Evolutionary conservation across 1,140 invertebrate species (phyloP), one percentile per base, ranked within the genome.

Genomic region (Ceratina australensis): DNA sequence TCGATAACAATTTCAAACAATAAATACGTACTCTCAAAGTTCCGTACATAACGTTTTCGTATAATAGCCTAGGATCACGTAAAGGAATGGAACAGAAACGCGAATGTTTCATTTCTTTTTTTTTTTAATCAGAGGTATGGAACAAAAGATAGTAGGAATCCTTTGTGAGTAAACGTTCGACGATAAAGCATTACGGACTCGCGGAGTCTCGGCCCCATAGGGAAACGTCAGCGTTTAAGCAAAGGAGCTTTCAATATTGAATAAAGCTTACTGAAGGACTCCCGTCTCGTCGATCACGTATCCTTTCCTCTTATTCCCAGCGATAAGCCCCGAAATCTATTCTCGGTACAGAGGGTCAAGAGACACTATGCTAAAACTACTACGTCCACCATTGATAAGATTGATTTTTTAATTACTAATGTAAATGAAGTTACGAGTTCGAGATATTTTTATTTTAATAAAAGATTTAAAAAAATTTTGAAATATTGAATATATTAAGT

Each of bases 151-250:
- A 42, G 33, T 3, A 42, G 33, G 33, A 42, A 42, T 42, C 33
- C 5, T 42, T 42, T 42, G 33, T 42, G 33, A 10, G 33, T 59
- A 71, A 33, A 20, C 28, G 28, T 69, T 57, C 8, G 52, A 16
- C n/a, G 47, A 59, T 64, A 72, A 83, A 83, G 66, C 72, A 72
- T 82, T 42, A 26, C 50, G 7, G 18, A 67, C 24, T n/a, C n/a
- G 26, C n/a, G 5, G 49, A 52, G 16, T 50, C 16, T 26, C 22
- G 47, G 24, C 33, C 47, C 66, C 24, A 15, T 26, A 15, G 56
- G 54, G 60, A 82, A 79, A 72, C 61, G 50, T 73, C 75, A 57
- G 57, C 71, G 56, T 67, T 82, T 73, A 81, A 80, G 72, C 65
- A 68, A 54, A 47, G 24, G 49, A 66, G 63, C 22, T 57, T 54